Evolutionary conservation across 1,140 invertebrate genomes (phyloP), one percentile per base, ranked within the genome.

Genomic region (Drosophila pectinifera): DNA sequence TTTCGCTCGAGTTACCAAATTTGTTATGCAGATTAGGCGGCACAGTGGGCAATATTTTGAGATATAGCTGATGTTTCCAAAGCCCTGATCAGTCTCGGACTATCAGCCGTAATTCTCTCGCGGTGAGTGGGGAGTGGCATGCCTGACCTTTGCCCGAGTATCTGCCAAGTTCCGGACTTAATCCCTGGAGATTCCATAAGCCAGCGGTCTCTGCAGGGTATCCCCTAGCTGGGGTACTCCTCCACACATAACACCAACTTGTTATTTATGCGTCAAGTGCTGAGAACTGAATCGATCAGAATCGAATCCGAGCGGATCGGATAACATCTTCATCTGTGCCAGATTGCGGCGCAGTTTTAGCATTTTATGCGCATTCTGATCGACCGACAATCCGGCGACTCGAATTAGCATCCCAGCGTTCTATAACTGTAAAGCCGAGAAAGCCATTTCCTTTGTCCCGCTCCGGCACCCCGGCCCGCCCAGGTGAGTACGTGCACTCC

Each of bases 251-350:
- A 8, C 49, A 57, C 4, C 51, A 70, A 72, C 64, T 70, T 70
- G 63, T 72, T 70, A 72, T 70, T 70, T 72, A 70, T 72, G 51
- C 68, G 68, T 72, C 68, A 72, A 72, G 68, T 72, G 68, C 16
- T 39, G 39, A 36, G 64, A 69, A 39, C 41, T n/a, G 67, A 68
- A 68, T 70, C 67, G 49, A 34, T 69, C 67, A 65, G 64, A 68
- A 49, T 14, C 59, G 59, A 62, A 64, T 64, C 13, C 20, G 61
- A 61, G 34, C 51, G 53, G 61, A 76, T 77, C 64, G 55, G 67
- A 78, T 78, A 72, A 79, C 80, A 83, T 84, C 80, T 84, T 73
- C 69, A 72, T 61, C 56, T 85, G 81, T 84, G 84, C 82, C 58
- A 85, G 58, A 74, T 85, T 65, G 62, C 58, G 69, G 70, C 62